phyloP scores from a whole-genome alignment of 1,140 invertebrate genomes.

The Heterodera carotae region DNA sequence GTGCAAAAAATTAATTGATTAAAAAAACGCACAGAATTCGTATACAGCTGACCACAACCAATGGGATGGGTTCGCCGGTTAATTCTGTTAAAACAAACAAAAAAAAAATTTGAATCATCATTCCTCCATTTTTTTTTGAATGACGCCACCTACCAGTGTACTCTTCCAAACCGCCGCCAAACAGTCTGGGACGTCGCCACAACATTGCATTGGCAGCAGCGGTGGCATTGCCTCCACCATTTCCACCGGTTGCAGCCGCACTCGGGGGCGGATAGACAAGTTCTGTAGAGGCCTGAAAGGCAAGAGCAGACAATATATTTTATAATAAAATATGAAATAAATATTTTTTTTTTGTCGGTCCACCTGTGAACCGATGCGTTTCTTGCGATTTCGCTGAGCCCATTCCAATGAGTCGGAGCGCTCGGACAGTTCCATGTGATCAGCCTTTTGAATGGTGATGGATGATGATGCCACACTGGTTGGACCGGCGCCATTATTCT shows the following conservation, averaged over 20 bases:
- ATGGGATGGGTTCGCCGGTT: constrained; percentile 76
- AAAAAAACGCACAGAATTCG: constrained; percentile 35
- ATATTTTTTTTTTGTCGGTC: background rate
- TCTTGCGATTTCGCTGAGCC: constrained; percentile 71
- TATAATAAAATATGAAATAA: constrained; percentile 11
- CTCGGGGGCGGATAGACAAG: background rate
- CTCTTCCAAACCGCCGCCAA: constrained; percentile 89
- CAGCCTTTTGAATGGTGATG: background rate
- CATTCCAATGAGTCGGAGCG: constrained; percentile 37
- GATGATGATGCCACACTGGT: constrained; percentile 12
- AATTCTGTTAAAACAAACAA: constrained; percentile 69
- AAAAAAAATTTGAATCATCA: background rate
- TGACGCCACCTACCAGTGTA: constrained; percentile 68
- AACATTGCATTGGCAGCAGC: constrained; percentile 1
- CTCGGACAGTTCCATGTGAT: background rate
- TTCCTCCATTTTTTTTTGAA: background rate
- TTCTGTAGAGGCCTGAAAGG: constrained; percentile 27
- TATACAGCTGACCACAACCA: constrained; percentile 87
- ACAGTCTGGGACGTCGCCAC: constrained; percentile 77
- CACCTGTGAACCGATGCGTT: constrained; percentile 70
- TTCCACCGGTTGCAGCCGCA: background rate
- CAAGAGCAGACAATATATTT: too few relatives aligned
- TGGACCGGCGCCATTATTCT: background rate
- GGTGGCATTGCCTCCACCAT: constrained; percentile 9
- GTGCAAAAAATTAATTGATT: too few relatives aligned